These are phyloP conservation scores for Aratinga solstitialis DNA, from an alignment of 2,797 vertebrate species.

Conservation along the genomic window DNA sequence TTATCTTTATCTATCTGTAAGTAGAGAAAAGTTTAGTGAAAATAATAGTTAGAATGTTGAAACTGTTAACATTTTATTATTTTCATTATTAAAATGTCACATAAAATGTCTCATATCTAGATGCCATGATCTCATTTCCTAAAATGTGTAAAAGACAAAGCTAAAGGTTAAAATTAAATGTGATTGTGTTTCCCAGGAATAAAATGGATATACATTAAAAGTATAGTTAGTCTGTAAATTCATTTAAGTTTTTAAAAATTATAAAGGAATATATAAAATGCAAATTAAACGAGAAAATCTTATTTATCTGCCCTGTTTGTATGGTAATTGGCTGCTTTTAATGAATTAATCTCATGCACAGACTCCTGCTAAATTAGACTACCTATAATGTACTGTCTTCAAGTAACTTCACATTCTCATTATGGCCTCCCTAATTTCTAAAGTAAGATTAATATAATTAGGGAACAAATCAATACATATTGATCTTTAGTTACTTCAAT, in stretches of 20 bases:
- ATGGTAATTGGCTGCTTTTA: slow-evolving; percentile 76
- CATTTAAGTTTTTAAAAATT: slow-evolving; percentile 73
- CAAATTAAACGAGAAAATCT: slow-evolving; percentile 73
- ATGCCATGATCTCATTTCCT: neutral
- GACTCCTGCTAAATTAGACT: slow-evolving; percentile 73
- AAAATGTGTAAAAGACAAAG: slow-evolving; percentile 22
- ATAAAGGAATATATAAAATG: slow-evolving; percentile 75
- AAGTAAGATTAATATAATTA: slow-evolving; percentile 82
- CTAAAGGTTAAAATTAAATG: slow-evolving; percentile 49
- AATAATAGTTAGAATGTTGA: neutral
- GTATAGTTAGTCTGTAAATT: slow-evolving; percentile 62
- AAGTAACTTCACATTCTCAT: slow-evolving; percentile 81
- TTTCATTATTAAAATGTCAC: slow-evolving; percentile 41
- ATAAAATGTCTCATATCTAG: slow-evolving; percentile 2
- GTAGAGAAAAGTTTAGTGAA: neutral
- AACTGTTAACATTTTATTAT: slow-evolving; percentile 30
- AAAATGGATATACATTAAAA: slow-evolving; percentile 71
- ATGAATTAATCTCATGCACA: slow-evolving; percentile 81
- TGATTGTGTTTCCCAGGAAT: slow-evolving; percentile 51
- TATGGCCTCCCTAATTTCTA: slow-evolving; percentile 78
- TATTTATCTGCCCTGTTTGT: slow-evolving; percentile 76
- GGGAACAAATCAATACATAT: slow-evolving; percentile 80
- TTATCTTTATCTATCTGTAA: neutral
- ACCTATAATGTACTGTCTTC: slow-evolving; percentile 77
- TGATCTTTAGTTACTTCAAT: slow-evolving; percentile 74